phyloP scores from a whole-genome alignment of 2,113 vertebrate genomes.

The Aspiorhynchus laticeps region DNA sequence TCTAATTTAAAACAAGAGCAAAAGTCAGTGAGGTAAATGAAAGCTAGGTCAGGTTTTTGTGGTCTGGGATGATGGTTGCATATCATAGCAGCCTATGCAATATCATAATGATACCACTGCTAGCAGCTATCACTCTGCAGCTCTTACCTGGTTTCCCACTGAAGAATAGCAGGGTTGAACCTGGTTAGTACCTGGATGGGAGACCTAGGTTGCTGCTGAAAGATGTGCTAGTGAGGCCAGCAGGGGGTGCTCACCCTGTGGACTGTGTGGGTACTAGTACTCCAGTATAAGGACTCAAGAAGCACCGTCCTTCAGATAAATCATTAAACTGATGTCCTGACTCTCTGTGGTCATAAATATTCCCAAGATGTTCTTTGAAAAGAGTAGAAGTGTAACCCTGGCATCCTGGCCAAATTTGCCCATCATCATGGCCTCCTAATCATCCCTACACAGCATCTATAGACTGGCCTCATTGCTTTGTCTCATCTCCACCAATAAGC shows the following conservation, averaged over 20 bases:
- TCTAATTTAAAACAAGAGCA: not conserved
- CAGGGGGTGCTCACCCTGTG: not conserved
- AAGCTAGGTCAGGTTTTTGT: conserved; percentile 29
- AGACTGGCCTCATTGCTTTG: too few relatives aligned
- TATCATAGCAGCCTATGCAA: not conserved
- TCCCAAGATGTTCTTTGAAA: too few relatives aligned
- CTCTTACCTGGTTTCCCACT: not conserved
- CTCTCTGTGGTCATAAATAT: not conserved
- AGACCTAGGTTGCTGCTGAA: not conserved
- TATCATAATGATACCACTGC: not conserved
- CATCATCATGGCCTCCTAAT: too few relatives aligned
- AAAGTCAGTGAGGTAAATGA: not conserved
- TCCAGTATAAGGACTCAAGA: not conserved
- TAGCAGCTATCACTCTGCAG: not conserved
- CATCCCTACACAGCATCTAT: too few relatives aligned
- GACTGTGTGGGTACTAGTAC: not conserved
- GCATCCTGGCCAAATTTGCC: not conserved
- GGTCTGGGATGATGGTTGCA: conserved; percentile 8
- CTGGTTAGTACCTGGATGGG: not conserved
- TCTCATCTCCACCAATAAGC: too few relatives aligned
- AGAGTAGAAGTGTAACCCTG: not conserved
- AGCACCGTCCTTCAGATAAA: not conserved
- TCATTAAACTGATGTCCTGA: too few relatives aligned
- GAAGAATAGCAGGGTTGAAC: not conserved
- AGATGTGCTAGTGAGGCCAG: not conserved